These are phyloP conservation scores for Caenorhabditis remanei DNA, from an alignment of 1,140 invertebrate species.

Conservation along the genomic window DNA sequence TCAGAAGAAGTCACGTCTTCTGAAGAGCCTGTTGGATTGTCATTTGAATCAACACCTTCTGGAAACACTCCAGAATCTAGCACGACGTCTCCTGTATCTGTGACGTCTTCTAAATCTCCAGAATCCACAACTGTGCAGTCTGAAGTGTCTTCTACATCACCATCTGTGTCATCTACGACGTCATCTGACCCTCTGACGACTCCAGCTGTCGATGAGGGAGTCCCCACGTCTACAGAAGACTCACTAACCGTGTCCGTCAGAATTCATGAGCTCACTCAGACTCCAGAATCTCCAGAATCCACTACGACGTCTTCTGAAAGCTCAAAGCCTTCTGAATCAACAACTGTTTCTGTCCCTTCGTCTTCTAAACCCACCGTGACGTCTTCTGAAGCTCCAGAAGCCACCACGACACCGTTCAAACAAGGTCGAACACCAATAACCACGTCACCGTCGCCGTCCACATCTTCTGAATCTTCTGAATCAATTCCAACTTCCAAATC, in stretches of 20 bases:
- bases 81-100: not conserved
- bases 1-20: not conserved
- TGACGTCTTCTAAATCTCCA: not conserved
- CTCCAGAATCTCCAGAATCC: conserved; percentile 4
- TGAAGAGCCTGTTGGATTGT: too few relatives aligned
- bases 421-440: conserved; percentile 15
- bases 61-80: too few relatives aligned
- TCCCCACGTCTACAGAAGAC: not conserved
- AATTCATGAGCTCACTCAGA: not conserved
- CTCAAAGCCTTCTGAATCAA: not conserved
- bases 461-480: not conserved
- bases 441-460: not conserved
- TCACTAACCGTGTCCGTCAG: conserved; percentile 18
- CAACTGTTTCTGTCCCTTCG: not conserved
- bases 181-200: not conserved
- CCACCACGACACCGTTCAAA: not conserved
- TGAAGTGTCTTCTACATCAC: not conserved
- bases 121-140: not conserved
- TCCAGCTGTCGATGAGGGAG: not conserved
- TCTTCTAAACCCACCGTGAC: not conserved
- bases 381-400: conserved; percentile 13
- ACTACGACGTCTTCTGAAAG: conserved; percentile 7
- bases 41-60: not conserved
- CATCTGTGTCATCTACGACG: not conserved
- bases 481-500: too few relatives aligned